phyloP scores from a whole-genome alignment of 2,888 invertebrate genomes.

The Nowickia ferox region DNA sequence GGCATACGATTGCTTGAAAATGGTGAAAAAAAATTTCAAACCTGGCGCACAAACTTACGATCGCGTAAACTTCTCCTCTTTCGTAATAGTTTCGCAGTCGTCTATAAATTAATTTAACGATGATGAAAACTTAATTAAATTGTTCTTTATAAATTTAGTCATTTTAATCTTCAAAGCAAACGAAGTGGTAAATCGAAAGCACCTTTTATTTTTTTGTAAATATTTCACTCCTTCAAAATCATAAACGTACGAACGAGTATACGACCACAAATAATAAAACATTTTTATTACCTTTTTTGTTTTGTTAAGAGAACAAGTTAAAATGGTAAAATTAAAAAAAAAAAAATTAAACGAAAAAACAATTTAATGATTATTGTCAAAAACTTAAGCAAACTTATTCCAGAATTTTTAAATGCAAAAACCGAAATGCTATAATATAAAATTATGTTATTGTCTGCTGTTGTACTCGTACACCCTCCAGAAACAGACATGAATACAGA shows the following conservation, averaged over 20 bases:
- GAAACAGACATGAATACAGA: conserved; percentile 62
- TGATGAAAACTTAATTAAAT: no score
- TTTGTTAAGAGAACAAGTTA: conserved; percentile 42
- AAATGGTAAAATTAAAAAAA: conserved; percentile 43
- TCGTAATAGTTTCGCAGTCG: no score
- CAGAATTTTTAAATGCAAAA: not conserved
- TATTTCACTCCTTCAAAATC: not conserved
- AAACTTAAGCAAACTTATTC: conserved; percentile 32
- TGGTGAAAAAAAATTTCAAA: no score
- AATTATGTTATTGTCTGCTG: conserved; percentile 35
- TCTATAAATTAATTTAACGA: no score
- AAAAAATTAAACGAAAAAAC: conserved; percentile 28
- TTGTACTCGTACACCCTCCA: conserved; percentile 62
- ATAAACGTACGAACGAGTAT: not conserved
- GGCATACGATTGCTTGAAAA: no score
- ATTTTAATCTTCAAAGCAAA: not conserved
- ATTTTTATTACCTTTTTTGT: conserved; percentile 55
- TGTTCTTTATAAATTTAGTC: no score
- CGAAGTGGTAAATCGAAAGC: not conserved
- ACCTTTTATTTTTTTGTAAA: not conserved
- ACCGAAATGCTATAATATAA: conserved; percentile 30
- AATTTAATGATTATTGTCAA: conserved; percentile 69
- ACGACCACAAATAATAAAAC: conserved; percentile 57
- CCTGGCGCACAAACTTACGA: no score
- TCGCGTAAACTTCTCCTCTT: no score